Evolutionary conservation across 2,888 invertebrate species (phyloP), one percentile per base, ranked within the genome.

Genomic region (Chrysolina oricalcia): DNA sequence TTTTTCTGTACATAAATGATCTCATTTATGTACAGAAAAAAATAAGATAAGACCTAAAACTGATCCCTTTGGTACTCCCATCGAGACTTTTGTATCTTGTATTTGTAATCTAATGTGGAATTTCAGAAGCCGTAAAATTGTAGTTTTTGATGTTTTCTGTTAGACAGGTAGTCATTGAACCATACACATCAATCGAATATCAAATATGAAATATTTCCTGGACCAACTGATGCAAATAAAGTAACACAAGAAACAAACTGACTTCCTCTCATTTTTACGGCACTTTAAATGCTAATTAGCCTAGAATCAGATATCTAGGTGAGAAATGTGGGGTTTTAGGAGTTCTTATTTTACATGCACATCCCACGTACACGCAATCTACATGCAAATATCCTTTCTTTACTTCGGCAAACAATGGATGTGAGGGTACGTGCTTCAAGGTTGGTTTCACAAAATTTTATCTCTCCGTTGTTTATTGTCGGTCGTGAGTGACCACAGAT

Each of bases 371-470:
- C 50, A 59, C 35, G 72, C 71, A 40, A 77, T 78, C 73, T 72
- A 70, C 72, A 78, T 78, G 78, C 78, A 78, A 78, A 78, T 77
- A 70, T 74, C 53, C 72, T 77, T 74, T 70, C 73, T 75, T 75
- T 72, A 59, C 68, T 70, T 53, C 50, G 62, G 67, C 64, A 64
- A 74, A 76, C 75, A 76, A 74, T 76, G 72, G 75, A 63, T 53
- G 67, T 71, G 23, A 35, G 10, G 53, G 43, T 72, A 70, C 72
- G 68, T 75, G 68, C 56, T 72, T 64, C 68, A 69, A 72, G 75
- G 71, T 53, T 75, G 56, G 62, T 40, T 40, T 53, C n/a, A 53
- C 40, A 53, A 68, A 53, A 53, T 21, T 40, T 41, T 53, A 50
- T 53, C 17, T 53, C 23, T 35, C 5, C 13, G 15, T 21, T 68